Conservation (phyloP, 2,113 vertebrate species). For the Copsychus sechellarum region DNA sequence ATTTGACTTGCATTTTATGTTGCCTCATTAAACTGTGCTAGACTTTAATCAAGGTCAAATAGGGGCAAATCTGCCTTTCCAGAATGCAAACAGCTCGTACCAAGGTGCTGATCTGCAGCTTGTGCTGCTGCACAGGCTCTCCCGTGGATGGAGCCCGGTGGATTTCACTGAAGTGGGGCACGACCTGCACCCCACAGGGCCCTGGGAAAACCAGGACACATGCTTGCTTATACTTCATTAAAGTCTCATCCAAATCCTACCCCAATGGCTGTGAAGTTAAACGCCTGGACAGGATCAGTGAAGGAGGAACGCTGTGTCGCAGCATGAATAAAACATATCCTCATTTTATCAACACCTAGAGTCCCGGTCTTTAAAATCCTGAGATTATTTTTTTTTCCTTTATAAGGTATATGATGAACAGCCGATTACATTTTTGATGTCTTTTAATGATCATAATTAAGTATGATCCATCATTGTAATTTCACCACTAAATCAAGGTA, state of each 20-base stretch:
- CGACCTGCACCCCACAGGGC: rapidly evolving
- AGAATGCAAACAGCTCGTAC: conserved; percentile 24
- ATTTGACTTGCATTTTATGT: conserved; percentile 57
- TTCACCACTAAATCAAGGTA: conserved; percentile 72
- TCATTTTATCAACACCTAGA: conserved; percentile 65
- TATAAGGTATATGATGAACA: conserved; percentile 68
- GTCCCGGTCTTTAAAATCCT: conserved; percentile 23
- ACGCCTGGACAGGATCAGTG: neutral
- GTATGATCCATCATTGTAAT: conserved; percentile 70
- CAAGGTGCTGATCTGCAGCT: neutral
- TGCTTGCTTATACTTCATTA: neutral
- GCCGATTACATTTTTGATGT: conserved; percentile 68
- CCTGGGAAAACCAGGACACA: neutral
- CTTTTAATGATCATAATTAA: conserved; percentile 76
- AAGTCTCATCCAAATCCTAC: neutral
- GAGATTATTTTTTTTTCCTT: conserved; percentile 45
- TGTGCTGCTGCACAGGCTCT: neutral
- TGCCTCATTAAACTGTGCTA: conserved; percentile 56
- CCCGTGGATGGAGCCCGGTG: rapidly evolving
- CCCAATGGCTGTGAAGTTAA: neutral
- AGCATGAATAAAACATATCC: conserved; percentile 57
- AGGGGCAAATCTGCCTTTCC: conserved; percentile 19
- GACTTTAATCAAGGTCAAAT: conserved; percentile 65
- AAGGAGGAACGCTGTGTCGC: conserved; percentile 37
- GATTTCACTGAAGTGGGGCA: neutral